A percentile compares a stretch with the other conserved stretches of the same genome.
phyloP scores from a whole-genome alignment of 2,888 invertebrate species.

The Pemphredon lugubris region DNA sequence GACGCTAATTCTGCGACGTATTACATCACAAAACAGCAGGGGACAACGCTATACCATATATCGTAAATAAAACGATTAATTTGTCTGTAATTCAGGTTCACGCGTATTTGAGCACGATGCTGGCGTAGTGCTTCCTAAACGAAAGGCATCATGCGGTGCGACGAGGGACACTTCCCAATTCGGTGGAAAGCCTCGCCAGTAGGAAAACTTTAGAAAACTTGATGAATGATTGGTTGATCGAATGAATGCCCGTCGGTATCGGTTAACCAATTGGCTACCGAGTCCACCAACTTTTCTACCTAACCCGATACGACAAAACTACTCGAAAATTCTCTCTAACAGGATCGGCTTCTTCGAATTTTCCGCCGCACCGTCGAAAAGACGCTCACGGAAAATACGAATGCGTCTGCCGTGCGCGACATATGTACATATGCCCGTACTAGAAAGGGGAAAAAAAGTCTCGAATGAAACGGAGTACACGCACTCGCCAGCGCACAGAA shows the following conservation, averaged over 20 bases:
- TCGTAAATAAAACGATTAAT: slow-evolving; percentile 21
- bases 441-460: background rate
- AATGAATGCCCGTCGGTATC: slow-evolving; percentile 28
- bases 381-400: slow-evolving; percentile 3
- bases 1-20: slow-evolving; percentile 39
- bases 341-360: slow-evolving; percentile 38
- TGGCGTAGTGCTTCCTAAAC: slow-evolving; percentile 23
- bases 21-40: slow-evolving; percentile 32
- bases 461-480: no score
- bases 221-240: slow-evolving; percentile 39
- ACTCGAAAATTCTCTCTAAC: slow-evolving; percentile 22
- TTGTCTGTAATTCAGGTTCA: slow-evolving; percentile 13
- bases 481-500: no score
- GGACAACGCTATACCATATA: slow-evolving; percentile 16
- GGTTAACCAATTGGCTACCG: slow-evolving; percentile 27
- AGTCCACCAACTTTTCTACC: slow-evolving; percentile 23
- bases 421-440: no score
- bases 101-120: slow-evolving; percentile 1
- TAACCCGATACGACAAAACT: slow-evolving; percentile 21
- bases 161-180: slow-evolving; percentile 33
- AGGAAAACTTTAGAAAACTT: slow-evolving; percentile 44
- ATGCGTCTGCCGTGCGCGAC: no score
- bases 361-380: slow-evolving; percentile 23
- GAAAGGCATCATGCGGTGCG: slow-evolving; percentile 21
- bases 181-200: slow-evolving; percentile 15